Conservation (phyloP, 2,888 invertebrate genomes). For the Trisateles emortualis region DNA sequence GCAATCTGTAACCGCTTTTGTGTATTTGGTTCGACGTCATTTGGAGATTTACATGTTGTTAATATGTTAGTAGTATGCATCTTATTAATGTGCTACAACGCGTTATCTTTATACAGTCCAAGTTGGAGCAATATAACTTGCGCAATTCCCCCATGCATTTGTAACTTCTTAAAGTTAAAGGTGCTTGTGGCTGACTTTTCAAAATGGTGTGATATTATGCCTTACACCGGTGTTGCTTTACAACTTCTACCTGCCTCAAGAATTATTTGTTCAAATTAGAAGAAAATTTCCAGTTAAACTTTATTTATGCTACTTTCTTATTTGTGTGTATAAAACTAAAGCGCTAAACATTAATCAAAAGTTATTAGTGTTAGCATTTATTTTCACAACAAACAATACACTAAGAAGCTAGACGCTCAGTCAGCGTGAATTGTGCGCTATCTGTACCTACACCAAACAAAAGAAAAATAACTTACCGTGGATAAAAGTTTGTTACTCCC, state of each 20-base stretch:
- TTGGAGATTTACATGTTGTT: constrained; percentile 42
- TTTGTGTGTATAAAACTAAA: background rate
- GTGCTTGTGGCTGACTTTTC: constrained; percentile 17
- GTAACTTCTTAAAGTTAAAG: constrained; percentile 22
- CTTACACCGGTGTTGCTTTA: constrained; percentile 11
- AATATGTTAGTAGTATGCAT: constrained; percentile 19
- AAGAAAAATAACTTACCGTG: background rate
- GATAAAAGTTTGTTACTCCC: background rate
- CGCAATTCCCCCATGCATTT: constrained; percentile 13
- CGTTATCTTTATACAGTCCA: constrained; percentile 10
- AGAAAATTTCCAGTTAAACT: background rate
- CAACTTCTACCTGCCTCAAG: constrained; percentile 12
- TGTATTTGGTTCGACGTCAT: constrained; percentile 45
- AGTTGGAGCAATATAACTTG: constrained; percentile 21
- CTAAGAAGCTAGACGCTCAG: background rate
- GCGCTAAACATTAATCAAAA: constrained; percentile 1
- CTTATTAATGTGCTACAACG: constrained; percentile 21
- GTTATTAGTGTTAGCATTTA: background rate
- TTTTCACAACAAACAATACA: background rate
- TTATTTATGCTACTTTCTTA: background rate
- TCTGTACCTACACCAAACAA: constrained; percentile 1
- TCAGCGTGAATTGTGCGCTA: background rate
- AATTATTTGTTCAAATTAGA: background rate
- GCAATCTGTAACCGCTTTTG: constrained; percentile 39
- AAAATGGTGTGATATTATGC: constrained; percentile 20